phyloP scores from a whole-genome alignment of 2,888 invertebrate species.

The Drosophila anomalipes region DNA sequence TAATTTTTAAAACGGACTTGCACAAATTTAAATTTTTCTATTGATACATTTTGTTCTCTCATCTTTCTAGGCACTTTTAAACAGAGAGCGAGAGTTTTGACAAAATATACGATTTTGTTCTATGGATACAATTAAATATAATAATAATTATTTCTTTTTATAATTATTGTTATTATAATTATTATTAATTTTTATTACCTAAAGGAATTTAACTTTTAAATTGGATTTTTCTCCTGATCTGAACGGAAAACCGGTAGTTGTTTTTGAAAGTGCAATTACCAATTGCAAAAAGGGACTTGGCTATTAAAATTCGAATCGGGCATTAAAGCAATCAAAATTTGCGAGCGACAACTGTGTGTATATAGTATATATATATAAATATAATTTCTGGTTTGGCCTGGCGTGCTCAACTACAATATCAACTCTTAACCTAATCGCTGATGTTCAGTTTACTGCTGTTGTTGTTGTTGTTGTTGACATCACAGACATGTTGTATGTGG shows the following conservation, averaged over 20 bases:
- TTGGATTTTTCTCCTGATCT: neutral
- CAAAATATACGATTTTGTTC: neutral
- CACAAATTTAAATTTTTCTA: neutral
- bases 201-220: neutral
- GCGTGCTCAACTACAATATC: conserved; percentile 13
- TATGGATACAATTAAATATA: neutral
- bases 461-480: conserved; percentile 50
- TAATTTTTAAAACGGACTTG: neutral
- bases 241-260: neutral
- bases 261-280: neutral
- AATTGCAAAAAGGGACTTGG: neutral
- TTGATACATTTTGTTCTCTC: neutral
- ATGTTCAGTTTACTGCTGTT: conserved; percentile 21
- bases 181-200: neutral
- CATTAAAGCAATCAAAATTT: conserved; percentile 5
- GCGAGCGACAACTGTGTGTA: conserved; percentile 9
- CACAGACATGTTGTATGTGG: conserved; percentile 65
- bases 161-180: neutral
- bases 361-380: neutral
- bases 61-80: neutral
- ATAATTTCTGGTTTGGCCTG: conserved; percentile 9
- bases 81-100: neutral
- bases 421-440: conserved; percentile 19
- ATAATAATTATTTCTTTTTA: neutral
- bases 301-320: neutral